Percentiles rank a stretch among this genome's conserved stretches.
Evolutionary conservation across 1,140 invertebrate species (phyloP).

Genomic region (Drosophila pallidifrons): DNA sequence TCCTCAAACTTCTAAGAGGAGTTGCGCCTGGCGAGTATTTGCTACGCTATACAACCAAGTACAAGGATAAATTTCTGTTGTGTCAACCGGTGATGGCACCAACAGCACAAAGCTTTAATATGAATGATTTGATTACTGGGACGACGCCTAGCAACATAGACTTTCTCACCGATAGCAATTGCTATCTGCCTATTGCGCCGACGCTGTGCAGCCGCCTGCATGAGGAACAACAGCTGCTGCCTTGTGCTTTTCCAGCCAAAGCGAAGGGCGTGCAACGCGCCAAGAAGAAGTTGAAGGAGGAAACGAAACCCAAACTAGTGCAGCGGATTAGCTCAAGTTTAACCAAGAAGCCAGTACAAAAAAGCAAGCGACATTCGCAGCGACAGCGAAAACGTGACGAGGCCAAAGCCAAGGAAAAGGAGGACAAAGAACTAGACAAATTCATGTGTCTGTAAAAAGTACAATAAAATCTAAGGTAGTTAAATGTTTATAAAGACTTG

Average conservation of each 20-base stretch:
- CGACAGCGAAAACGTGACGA: constrained; percentile 15
- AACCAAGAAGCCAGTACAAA: constrained; percentile 3
- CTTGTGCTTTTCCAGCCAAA: constrained; percentile 56
- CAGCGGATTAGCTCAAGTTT: not conserved
- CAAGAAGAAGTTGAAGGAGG: not conserved
- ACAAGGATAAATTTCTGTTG: constrained; percentile 66
- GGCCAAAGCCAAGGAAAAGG: not conserved
- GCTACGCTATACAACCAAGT: constrained; percentile 64
- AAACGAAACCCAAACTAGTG: not conserved
- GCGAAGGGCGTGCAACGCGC: constrained; percentile 1
- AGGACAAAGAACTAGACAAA: constrained; percentile 48
- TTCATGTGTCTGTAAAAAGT: constrained; percentile 52
- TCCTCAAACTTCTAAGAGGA: constrained; percentile 58
- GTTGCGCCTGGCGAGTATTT: constrained; percentile 60
- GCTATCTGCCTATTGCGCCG: constrained; percentile 58
- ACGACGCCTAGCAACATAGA: constrained; percentile 38
- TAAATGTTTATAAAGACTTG: constrained; percentile 4
- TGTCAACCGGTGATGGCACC: constrained; percentile 48
- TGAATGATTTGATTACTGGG: constrained; percentile 47
- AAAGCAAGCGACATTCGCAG: not conserved
- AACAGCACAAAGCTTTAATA: constrained; percentile 47
- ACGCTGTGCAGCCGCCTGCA: constrained; percentile 65
- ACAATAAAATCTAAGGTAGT: not conserved
- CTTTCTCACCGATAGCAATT: constrained; percentile 57
- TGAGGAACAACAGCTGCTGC: constrained; percentile 53